phyloP scores from a whole-genome alignment of 1,140 invertebrate species.

The Pissodes strobi region DNA sequence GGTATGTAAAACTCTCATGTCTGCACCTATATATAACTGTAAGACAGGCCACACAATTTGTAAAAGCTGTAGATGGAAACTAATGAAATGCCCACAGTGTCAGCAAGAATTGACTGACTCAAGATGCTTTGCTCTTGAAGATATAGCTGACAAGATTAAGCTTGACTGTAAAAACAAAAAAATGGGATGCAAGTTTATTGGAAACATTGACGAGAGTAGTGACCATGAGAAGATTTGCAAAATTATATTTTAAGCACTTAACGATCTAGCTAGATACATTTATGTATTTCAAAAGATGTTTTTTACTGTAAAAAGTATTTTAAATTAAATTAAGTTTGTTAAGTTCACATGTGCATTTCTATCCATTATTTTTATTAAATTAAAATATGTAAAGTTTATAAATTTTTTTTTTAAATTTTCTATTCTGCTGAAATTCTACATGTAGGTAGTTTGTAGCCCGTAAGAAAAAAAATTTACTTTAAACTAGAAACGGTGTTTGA shows the following conservation, averaged over 20 bases:
- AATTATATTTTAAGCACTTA: neutral
- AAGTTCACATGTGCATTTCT: neutral
- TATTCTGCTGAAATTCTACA: too few species aligned
- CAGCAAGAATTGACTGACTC: conserved; percentile 6
- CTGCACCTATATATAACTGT: conserved; percentile 14
- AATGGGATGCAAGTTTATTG: conserved; percentile 6
- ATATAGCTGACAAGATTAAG: conserved; percentile 12
- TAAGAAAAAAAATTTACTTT: too few species aligned
- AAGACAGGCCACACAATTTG: conserved; percentile 13
- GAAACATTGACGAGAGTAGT: conserved; percentile 6
- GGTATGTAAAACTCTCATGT: conserved; percentile 3
- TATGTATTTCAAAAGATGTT: neutral
- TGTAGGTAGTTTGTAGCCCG: too few species aligned
- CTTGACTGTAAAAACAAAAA: conserved; percentile 9
- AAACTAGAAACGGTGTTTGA: too few species aligned
- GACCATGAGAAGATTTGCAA: conserved; percentile 9
- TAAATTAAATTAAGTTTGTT: neutral
- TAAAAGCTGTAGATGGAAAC: neutral
- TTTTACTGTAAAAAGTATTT: neutral
- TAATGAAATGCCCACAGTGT: conserved; percentile 9
- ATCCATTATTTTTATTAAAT: too few species aligned
- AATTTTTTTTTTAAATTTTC: too few species aligned
- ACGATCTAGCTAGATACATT: neutral
- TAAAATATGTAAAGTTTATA: too few species aligned
- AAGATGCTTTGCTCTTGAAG: conserved; percentile 11